phyloP scores from a whole-genome alignment of 2,797 vertebrate genomes.

The Gallirallus australis region DNA sequence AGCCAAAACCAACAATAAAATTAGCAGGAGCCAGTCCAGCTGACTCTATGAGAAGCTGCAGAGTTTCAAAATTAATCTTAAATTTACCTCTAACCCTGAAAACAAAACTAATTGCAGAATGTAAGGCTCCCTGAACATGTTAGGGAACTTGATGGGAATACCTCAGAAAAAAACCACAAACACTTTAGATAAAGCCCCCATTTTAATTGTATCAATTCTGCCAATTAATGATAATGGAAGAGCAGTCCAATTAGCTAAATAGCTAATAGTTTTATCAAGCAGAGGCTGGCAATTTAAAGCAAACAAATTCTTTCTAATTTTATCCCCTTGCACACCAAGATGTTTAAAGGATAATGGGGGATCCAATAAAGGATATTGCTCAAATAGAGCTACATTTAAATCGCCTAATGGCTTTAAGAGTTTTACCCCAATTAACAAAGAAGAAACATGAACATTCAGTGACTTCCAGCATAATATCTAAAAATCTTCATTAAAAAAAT shows the following conservation, averaged over 20 bases:
- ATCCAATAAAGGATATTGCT: slow-evolving; percentile 83
- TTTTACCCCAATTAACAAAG: slow-evolving; percentile 84
- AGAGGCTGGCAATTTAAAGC: slow-evolving; percentile 85
- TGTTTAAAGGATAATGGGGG: slow-evolving; percentile 86
- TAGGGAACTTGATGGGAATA: slow-evolving; percentile 75
- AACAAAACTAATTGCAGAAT: slow-evolving; percentile 79
- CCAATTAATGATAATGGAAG: slow-evolving; percentile 88
- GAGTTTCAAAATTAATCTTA: slow-evolving; percentile 78
- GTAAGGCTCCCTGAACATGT: slow-evolving; percentile 72
- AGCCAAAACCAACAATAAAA: slow-evolving; percentile 25
- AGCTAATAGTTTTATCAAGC: slow-evolving; percentile 87
- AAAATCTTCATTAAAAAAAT: slow-evolving; percentile 72
- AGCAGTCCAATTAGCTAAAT: slow-evolving; percentile 86
- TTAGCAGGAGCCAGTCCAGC: slow-evolving; percentile 53
- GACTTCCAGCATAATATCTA: slow-evolving; percentile 73
- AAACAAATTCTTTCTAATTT: slow-evolving; percentile 88
- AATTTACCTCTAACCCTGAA: slow-evolving; percentile 75
- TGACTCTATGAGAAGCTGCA: slow-evolving; percentile 44
- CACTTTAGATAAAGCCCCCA: slow-evolving; percentile 80
- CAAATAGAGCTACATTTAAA: slow-evolving; percentile 84
- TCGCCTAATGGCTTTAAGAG: slow-evolving; percentile 80
- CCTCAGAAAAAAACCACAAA: slow-evolving; percentile 76
- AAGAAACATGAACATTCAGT: slow-evolving; percentile 79
- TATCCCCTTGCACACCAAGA: slow-evolving; percentile 84
- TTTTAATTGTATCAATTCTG: slow-evolving; percentile 87